A percentile compares a stretch with the other conserved stretches of the same genome.
Conservation (phyloP, 2,888 invertebrate genomes). For the Trilocha varians region DNA sequence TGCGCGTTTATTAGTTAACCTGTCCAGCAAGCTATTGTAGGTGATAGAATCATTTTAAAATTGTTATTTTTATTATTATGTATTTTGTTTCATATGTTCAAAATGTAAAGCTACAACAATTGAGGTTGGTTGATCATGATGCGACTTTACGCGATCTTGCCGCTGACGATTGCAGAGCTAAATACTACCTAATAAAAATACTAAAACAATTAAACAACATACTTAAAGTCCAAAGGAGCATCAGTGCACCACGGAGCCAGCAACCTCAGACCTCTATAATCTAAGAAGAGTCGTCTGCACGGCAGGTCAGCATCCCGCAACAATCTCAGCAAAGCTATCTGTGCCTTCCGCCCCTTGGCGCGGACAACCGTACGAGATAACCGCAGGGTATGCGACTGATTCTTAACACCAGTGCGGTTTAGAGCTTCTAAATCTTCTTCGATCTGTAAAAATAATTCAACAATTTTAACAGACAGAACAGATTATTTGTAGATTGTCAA, state of each 20-base stretch:
- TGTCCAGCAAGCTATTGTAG: no score
- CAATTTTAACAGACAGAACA: no score
- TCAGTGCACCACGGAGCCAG: conserved; percentile 96
- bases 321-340: conserved; percentile 82
- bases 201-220: conserved; percentile 20
- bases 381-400: conserved; percentile 90
- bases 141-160: no score
- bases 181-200: no score
- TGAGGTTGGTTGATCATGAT: no score
- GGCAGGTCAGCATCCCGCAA: conserved; percentile 86
- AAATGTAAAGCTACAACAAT: no score
- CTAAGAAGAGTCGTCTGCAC: conserved; percentile 89
- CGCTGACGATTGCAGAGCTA: no score
- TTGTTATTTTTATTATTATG: no score
- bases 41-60: no score
- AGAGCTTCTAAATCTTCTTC: conserved; percentile 92
- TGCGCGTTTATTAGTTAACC: no score
- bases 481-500: no score
- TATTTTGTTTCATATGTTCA: no score
- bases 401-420: conserved; percentile 84
- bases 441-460: conserved; percentile 65
- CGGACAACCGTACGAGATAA: conserved; percentile 94
- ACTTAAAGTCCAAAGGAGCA: conserved; percentile 68
- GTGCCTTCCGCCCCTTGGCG: conserved; percentile 85
- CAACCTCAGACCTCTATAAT: conserved; percentile 92